phyloP scores from a whole-genome alignment of 2,888 invertebrate species.

The Hirudinaria manillensis region DNA sequence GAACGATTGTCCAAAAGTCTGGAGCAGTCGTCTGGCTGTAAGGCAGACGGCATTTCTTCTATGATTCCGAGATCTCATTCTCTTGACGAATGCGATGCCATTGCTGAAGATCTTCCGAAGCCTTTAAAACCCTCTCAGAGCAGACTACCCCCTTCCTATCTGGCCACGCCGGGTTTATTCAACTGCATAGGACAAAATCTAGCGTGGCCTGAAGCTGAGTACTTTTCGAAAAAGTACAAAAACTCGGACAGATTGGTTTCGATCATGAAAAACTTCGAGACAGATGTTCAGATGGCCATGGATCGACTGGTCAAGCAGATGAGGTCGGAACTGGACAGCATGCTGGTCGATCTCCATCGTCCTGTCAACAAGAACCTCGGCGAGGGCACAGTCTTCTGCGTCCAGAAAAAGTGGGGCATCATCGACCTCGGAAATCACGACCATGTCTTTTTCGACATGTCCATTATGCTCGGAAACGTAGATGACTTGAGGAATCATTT shows the following conservation, averaged over 20 bases:
- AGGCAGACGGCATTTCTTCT: too few species aligned
- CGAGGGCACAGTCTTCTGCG: constrained; percentile 53
- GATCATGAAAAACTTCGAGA: constrained; percentile 17
- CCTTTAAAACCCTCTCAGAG: not conserved
- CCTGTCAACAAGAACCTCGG: constrained; percentile 42
- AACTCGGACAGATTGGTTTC: not conserved
- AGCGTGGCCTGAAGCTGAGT: not conserved
- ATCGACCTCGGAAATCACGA: constrained; percentile 55
- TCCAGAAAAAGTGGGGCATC: constrained; percentile 55
- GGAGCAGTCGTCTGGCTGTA: too few species aligned
- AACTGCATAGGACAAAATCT: not conserved
- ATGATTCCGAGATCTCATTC: constrained; percentile 4
- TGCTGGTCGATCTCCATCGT: not conserved
- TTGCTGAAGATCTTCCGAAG: not conserved
- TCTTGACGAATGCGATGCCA: not conserved
- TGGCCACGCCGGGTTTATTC: not conserved
- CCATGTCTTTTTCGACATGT: constrained; percentile 55
- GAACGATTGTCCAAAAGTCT: too few species aligned
- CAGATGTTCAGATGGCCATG: not conserved
- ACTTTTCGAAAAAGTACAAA: not conserved
- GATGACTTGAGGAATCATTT: constrained; percentile 52
- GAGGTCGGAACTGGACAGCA: constrained; percentile 6
- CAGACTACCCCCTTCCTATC: constrained; percentile 2
- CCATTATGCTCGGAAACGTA: constrained; percentile 48
- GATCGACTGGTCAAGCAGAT: not conserved